These are phyloP conservation scores for Alouatta palliata DNA, from an alignment of 2,113 vertebrate species.

Conservation along the genomic window DNA sequence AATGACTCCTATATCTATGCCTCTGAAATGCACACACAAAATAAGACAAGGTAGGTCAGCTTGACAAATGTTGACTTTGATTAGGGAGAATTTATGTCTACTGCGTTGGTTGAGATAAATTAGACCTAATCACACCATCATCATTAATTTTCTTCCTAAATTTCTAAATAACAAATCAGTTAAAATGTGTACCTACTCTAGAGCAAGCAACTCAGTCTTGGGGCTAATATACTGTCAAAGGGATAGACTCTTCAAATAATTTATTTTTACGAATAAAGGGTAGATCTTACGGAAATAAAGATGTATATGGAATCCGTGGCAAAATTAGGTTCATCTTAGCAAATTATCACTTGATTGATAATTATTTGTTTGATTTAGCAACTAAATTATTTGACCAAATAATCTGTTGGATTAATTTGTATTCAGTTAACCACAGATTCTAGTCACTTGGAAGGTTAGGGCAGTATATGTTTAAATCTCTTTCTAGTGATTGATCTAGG, in stretches of 20 bases:
- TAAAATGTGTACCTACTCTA: constrained; percentile 18
- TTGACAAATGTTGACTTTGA: constrained; percentile 64
- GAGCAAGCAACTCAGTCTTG: background rate
- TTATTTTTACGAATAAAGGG: constrained; percentile 42
- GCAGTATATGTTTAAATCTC: background rate
- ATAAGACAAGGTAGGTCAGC: constrained; percentile 52
- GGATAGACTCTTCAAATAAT: background rate
- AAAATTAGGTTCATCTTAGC: background rate
- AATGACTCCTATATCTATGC: background rate
- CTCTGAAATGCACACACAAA: constrained; percentile 45
- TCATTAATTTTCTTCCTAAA: constrained; percentile 56
- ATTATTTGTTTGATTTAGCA: constrained; percentile 47
- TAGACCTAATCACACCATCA: constrained; percentile 60
- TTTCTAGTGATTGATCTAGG: constrained; percentile 2
- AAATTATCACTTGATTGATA: constrained; percentile 17
- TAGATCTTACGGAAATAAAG: background rate
- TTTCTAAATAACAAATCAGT: constrained; percentile 52
- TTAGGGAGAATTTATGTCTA: constrained; percentile 50
- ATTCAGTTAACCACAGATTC: background rate
- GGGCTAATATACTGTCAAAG: background rate
- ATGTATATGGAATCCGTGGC: background rate
- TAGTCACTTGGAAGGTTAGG: background rate
- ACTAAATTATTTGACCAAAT: background rate
- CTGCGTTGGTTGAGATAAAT: constrained; percentile 57
- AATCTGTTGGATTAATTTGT: constrained; percentile 17